Base-by-base conservation (phyloP, 2,113 vertebrate species). In the Tyrannus savana region DNA sequence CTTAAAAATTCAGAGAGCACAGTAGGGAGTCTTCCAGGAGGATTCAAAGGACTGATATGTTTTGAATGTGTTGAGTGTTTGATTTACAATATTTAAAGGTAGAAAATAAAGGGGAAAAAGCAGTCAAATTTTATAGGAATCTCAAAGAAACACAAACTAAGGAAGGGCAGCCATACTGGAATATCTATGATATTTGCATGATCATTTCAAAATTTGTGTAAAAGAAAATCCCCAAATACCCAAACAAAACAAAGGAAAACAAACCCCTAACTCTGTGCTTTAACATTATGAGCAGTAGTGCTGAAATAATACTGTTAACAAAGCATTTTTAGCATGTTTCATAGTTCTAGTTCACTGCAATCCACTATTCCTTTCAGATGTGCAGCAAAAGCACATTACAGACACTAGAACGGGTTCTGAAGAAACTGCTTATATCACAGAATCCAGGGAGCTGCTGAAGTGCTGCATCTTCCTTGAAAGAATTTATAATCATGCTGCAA, bases 11-110 rank as follows among this genome's bases (percentile, higher is more conserved):
- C 85, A 93, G 82, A 80, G 62, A 86, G 86, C 69, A 92, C 58
- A 73, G 74, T 16, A 85, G 93, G 89, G 90, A 97, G 66, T 77
- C 95, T 84, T 95, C 94, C 85, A 90, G 76, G 72, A 91, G 64
- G 83, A 94, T 87, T 92, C 92, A 87, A 91, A 95, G 95, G 82
- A 67, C 68, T 93, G 86, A 41, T 79, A 63, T 59, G 90, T 88
- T 95, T 97, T 80, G 91, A 58, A 79, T 58, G 50, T 59, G 66
- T 35, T 87, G 67, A 92, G 83, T 95, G 59, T 85, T 91, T 97
- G 93, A 93, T 89, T 96, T 89, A 83, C 25, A 86, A 67, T 92
- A 94, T 87, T 97, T 95, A 94, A 90, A 94, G 77, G 73, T n/a
- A 47, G 69, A 96, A 97, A 95, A 93, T 89, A 78, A 91, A 80